Percentiles rank a stretch among this genome's conserved stretches.
phyloP scores from a whole-genome alignment of 2,888 invertebrate genomes.

The Polyommatus iphigenia region DNA sequence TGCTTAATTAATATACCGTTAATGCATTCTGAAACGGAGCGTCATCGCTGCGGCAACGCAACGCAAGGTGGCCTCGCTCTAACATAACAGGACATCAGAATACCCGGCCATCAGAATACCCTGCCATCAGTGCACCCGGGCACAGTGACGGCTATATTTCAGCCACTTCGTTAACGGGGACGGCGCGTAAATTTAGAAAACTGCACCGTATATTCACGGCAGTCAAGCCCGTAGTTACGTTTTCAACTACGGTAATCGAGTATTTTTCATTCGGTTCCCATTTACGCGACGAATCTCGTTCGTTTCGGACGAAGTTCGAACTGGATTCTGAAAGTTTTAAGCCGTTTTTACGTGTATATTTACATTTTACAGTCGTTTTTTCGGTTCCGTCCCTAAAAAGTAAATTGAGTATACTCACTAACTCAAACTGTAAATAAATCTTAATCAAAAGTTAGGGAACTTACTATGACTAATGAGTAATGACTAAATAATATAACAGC shows the following conservation, averaged over 20 bases:
- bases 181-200: constrained; percentile 32
- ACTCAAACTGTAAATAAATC: too few relatives aligned
- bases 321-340: background rate
- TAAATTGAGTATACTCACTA: too few relatives aligned
- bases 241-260: constrained; percentile 24
- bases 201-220: constrained; percentile 27
- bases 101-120: background rate
- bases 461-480: too few relatives aligned
- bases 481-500: too few relatives aligned
- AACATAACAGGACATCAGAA: background rate
- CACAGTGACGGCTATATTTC: constrained; percentile 32
- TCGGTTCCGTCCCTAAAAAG: too few relatives aligned
- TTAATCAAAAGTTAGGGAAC: too few relatives aligned
- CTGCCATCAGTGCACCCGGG: background rate
- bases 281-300: background rate
- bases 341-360: background rate
- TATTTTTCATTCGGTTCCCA: constrained; percentile 9
- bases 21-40: too few relatives aligned
- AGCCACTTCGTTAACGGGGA: constrained; percentile 31
- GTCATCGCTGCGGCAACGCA: too few relatives aligned
- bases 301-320: background rate
- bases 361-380: background rate
- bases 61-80: background rate
- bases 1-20: too few relatives aligned
- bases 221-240: background rate